Evolutionary conservation across 2,797 vertebrate genomes (phyloP), one percentile per base, ranked within the genome.

Genomic region (Nannoperca australis): DNA sequence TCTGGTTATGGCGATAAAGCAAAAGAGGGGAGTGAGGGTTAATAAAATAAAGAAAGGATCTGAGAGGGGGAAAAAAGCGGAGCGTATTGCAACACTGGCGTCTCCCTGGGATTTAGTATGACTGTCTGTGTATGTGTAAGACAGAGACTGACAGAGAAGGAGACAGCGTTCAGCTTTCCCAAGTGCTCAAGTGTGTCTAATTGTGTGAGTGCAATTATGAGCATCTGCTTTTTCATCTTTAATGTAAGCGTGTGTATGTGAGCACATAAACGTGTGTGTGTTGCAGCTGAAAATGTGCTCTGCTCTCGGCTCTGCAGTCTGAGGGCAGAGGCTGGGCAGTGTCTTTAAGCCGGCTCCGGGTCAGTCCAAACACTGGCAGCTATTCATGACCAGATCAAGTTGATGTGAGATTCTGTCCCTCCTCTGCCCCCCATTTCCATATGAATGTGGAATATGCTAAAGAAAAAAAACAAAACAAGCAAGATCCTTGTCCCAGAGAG

Each of bases 341-440:
- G 95, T 96, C 95, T 97, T 95, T 96, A 97, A 96, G 96, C 95
- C 96, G 95, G 84, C 92, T 81, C 95, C 88, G 96, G 97, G 97
- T 98, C 97, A 97, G 96, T 90, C 94, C 95, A 96, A 97, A 98
- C 97, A 98, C 96, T 97, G 96, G 95, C 95, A 93, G 89, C 96
- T 95, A 98, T 99, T 99, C 98, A 99, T 96, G 95, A 95, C 95
- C 96, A 97, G 96, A 97, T 98, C 96, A 97, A 98, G 97, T 97
- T 97, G 97, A 97, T 98, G 97, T 97, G 97, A 98, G 97, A 97
- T 96, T 97, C 96, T 96, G 96, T 95, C 96, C 96, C 96, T 96
- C 94, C 91, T 91, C 95, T 96, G 96, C 95, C 96, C 96, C 90
- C 92, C 89, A 99, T 99, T 97, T 98, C 96, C 98, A 99, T 98